These are phyloP conservation scores for Drepana falcataria DNA, from an alignment of 2,888 invertebrate genomes.

Conservation along the genomic window DNA sequence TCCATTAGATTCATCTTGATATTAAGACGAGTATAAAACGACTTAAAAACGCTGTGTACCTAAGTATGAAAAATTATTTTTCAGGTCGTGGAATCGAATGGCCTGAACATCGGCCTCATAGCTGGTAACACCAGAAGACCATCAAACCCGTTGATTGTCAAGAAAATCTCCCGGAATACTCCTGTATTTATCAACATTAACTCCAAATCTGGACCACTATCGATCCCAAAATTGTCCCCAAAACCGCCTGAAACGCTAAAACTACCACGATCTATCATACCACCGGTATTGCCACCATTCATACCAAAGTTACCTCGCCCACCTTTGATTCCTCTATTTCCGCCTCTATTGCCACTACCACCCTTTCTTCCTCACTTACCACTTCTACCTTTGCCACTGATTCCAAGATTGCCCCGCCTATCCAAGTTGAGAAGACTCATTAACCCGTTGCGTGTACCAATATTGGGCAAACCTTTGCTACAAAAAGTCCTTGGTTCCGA, in stretches of 20 bases:
- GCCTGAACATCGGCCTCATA: conserved; percentile 38
- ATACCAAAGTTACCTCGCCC: conserved; percentile 20
- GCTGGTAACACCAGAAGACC: conserved; percentile 38
- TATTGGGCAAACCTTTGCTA: conserved; percentile 27
- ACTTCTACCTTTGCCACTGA: conserved; percentile 11
- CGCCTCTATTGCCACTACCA: conserved; percentile 13
- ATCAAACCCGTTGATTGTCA: conserved; percentile 35
- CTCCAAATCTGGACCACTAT: conserved; percentile 16
- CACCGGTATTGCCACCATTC: conserved; percentile 10
- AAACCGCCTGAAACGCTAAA: conserved; percentile 21
- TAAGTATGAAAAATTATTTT: conserved; percentile 8
- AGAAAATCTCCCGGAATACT: conserved; percentile 32
- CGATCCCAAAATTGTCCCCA: conserved; percentile 22
- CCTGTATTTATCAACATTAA: conserved; percentile 47
- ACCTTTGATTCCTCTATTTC: conserved; percentile 20
- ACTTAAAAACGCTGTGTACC: no score
- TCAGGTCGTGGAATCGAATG: conserved; percentile 27
- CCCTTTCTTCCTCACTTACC: conserved; percentile 13
- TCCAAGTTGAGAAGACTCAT: conserved; percentile 16
- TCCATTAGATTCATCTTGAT: no score
- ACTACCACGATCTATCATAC: conserved; percentile 12
- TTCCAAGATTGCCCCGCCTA: conserved; percentile 18
- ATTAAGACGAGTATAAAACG: no score
- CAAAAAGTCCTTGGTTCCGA: conserved; percentile 32
- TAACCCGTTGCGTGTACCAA: conserved; percentile 32